These are phyloP conservation scores for Mus spicilegus DNA, from an alignment of 2,113 vertebrate species.

Conservation along the genomic window DNA sequence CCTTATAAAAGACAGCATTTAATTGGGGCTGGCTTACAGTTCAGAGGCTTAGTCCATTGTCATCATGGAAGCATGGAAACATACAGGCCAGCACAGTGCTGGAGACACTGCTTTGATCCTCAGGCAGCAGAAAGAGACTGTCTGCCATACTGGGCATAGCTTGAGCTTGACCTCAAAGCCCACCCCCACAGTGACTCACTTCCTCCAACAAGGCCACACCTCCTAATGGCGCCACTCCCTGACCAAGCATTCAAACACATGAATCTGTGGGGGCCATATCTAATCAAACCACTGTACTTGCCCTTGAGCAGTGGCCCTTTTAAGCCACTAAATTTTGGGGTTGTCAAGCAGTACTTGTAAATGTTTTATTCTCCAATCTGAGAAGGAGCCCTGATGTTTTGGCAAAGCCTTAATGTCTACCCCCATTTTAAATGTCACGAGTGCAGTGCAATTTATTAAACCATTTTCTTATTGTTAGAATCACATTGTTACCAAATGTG, in stretches of 20 bases:
- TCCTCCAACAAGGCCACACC: background rate
- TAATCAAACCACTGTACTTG: background rate
- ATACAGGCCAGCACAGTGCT: too few species aligned
- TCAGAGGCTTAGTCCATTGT: background rate
- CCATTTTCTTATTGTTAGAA: conserved; percentile 11
- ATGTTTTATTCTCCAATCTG: background rate
- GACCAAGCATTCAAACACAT: background rate
- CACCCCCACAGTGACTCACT: background rate
- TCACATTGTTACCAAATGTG: background rate
- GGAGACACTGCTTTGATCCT: background rate
- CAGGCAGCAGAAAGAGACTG: background rate
- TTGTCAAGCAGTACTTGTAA: background rate
- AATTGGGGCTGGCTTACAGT: background rate
- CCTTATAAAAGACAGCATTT: background rate
- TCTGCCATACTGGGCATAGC: background rate
- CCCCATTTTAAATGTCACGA: background rate
- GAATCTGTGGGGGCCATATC: background rate
- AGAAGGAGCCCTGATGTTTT: background rate
- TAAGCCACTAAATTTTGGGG: background rate
- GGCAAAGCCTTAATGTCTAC: background rate
- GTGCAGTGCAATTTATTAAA: background rate
- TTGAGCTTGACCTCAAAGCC: background rate
- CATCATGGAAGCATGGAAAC: too few species aligned
- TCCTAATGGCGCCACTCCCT: background rate
- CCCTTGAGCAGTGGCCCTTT: background rate